phyloP scores from a whole-genome alignment of 2,797 vertebrate species.

The Syngnathus rostellatus region DNA sequence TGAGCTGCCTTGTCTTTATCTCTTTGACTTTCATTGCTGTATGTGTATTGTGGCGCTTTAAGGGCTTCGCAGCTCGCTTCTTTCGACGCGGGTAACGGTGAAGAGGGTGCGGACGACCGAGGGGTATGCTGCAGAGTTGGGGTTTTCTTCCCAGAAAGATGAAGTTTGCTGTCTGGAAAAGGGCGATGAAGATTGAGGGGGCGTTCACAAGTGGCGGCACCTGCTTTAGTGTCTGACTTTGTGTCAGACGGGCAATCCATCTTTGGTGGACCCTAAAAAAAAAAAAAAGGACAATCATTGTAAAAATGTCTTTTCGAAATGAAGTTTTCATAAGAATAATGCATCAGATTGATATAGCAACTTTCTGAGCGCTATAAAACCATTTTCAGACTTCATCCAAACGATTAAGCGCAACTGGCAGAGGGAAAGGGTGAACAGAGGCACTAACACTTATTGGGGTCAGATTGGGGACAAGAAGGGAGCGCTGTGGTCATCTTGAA shows the following conservation, averaged over 20 bases:
- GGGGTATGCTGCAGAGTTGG: slow-evolving; percentile 49
- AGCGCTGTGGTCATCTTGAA: slow-evolving; percentile 34
- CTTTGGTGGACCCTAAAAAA: slow-evolving; percentile 67
- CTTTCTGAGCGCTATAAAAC: no score
- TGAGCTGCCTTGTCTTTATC: slow-evolving; percentile 78
- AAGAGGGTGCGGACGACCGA: slow-evolving; percentile 51
- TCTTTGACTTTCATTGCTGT: slow-evolving; percentile 56
- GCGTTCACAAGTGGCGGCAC: slow-evolving; percentile 55
- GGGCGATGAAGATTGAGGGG: slow-evolving; percentile 70
- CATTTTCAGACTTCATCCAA: neutral
- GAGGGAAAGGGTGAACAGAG: slow-evolving; percentile 34
- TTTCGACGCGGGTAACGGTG: slow-evolving; percentile 46
- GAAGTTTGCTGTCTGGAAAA: slow-evolving; percentile 61
- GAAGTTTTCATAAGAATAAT: no score
- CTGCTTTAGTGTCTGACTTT: slow-evolving; percentile 65
- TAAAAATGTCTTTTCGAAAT: neutral
- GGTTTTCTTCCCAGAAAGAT: slow-evolving; percentile 69
- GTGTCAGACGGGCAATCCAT: slow-evolving; percentile 67
- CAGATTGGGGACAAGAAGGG: slow-evolving; percentile 55
- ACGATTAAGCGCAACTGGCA: slow-evolving; percentile 17
- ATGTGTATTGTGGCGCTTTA: slow-evolving; percentile 63
- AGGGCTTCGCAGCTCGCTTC: slow-evolving; percentile 59
- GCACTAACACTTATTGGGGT: slow-evolving; percentile 60
- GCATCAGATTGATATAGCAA: no score
- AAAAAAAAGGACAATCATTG: neutral